These are phyloP conservation scores for Semibalanus balanoides DNA, from an alignment of 1,140 invertebrate species.

Conservation along the genomic window DNA sequence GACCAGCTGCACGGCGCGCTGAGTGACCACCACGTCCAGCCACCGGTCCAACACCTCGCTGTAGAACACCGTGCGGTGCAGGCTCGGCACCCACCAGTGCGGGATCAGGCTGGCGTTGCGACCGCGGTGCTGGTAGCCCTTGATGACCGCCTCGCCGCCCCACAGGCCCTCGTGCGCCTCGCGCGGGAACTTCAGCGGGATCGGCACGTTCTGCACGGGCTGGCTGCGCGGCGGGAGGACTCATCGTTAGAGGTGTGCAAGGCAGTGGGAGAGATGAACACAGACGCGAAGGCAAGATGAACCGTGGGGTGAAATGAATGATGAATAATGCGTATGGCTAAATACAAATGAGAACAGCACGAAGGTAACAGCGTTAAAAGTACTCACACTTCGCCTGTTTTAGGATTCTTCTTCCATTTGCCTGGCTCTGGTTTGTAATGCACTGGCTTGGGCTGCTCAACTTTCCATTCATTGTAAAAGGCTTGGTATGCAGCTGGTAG, in stretches of 20 bases:
- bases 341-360: too few species aligned
- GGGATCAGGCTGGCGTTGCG: slow-evolving; percentile 45
- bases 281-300: background rate
- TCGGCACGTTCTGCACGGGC: slow-evolving; percentile 57
- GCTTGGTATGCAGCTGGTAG: slow-evolving; percentile 74
- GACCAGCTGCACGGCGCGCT: slow-evolving; percentile 63
- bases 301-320: background rate
- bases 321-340: too few species aligned
- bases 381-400: slow-evolving; percentile 50
- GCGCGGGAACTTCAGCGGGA: slow-evolving; percentile 58
- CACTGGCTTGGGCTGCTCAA: slow-evolving; percentile 54
- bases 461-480: slow-evolving; percentile 72
- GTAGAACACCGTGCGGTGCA: slow-evolving; percentile 68
- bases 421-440: slow-evolving; percentile 65
- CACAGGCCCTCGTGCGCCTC: slow-evolving; percentile 77
- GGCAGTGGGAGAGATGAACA: background rate
- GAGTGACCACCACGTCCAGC: slow-evolving; percentile 63
- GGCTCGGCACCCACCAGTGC: slow-evolving; percentile 69
- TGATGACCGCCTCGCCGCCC: slow-evolving; percentile 90
- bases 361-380: too few species aligned
- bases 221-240: slow-evolving; percentile 28
- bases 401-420: slow-evolving; percentile 53
- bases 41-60: slow-evolving; percentile 84
- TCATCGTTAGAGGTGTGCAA: background rate
- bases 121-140: slow-evolving; percentile 63